Evolutionary conservation across 2,888 invertebrate genomes (phyloP).

Genomic region (Metallyticus violacea): DNA sequence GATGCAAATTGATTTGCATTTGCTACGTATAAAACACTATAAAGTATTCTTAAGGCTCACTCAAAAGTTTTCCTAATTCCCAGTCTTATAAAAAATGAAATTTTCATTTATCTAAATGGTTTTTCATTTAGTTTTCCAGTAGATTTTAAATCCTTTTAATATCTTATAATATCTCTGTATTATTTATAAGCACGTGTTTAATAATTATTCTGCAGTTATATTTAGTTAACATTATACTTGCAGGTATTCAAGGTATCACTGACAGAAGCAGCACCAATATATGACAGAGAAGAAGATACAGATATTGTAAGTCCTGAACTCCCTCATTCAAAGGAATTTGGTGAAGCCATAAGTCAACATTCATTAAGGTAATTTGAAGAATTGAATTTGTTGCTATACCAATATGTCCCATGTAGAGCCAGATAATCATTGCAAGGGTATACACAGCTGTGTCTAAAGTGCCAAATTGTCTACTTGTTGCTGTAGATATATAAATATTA

Average conservation of each 20-base stretch:
- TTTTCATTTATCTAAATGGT: too few species aligned
- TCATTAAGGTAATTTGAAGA: conserved; percentile 41
- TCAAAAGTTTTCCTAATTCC: too few species aligned
- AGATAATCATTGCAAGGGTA: background rate
- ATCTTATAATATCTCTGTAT: background rate
- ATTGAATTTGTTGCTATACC: background rate
- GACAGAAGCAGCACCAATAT: conserved; percentile 24
- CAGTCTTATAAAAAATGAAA: too few species aligned
- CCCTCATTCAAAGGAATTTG: conserved; percentile 26
- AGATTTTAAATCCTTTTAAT: background rate
- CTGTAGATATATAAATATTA: too few species aligned
- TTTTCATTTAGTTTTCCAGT: too few species aligned
- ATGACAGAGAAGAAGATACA: conserved; percentile 28
- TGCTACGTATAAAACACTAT: too few species aligned
- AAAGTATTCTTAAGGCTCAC: too few species aligned
- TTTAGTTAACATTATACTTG: background rate
- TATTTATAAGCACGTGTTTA: conserved; percentile 23
- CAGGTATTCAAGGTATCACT: conserved; percentile 25
- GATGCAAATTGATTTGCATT: too few species aligned
- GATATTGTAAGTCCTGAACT: conserved; percentile 25
- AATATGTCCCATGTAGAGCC: background rate
- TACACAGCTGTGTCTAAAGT: too few species aligned
- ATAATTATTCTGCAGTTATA: background rate
- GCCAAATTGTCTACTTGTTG: too few species aligned
- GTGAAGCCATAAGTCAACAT: conserved; percentile 29